A percentile compares a stretch with the other conserved stretches of the same genome.
Conservation (phyloP, 2,113 vertebrate species). For the Amblyopsis rosae region DNA sequence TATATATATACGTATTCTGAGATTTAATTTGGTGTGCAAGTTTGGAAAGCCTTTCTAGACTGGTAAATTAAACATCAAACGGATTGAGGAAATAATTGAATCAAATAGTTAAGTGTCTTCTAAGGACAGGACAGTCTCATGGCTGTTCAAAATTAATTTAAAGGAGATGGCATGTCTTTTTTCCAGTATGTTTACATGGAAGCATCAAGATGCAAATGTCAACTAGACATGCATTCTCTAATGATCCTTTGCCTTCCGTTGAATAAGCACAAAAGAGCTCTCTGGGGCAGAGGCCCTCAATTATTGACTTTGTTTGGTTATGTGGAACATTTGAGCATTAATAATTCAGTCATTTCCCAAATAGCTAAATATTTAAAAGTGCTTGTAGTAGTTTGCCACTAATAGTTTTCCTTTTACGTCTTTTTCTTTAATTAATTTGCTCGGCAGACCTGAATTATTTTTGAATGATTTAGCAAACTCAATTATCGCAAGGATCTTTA, state of each 20-base stretch:
- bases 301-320: slow-evolving; percentile 33
- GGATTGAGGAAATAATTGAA: slow-evolving; percentile 6
- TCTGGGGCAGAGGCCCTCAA: slow-evolving; percentile 22
- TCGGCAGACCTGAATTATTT: background rate
- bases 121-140: slow-evolving; percentile 1
- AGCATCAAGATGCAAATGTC: slow-evolving; percentile 31
- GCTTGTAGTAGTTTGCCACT: background rate
- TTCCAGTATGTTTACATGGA: slow-evolving; percentile 48
- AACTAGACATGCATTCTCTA: slow-evolving; percentile 43
- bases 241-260: slow-evolving; percentile 47
- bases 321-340: slow-evolving; percentile 32
- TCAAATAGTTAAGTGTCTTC: background rate
- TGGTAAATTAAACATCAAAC: background rate
- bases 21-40: background rate
- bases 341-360: slow-evolving; percentile 41
- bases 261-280: slow-evolving; percentile 24
- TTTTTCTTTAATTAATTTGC: slow-evolving; percentile 3
- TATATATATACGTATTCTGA: background rate
- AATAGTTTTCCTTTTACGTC: background rate
- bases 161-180: slow-evolving; percentile 5
- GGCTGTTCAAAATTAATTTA: background rate
- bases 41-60: background rate
- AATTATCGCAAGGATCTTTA: no score
- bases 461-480: background rate
- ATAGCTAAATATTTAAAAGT: slow-evolving; percentile 46